These are phyloP conservation scores for Heliconius aoede DNA, from an alignment of 2,888 invertebrate genomes.

Conservation along the genomic window DNA sequence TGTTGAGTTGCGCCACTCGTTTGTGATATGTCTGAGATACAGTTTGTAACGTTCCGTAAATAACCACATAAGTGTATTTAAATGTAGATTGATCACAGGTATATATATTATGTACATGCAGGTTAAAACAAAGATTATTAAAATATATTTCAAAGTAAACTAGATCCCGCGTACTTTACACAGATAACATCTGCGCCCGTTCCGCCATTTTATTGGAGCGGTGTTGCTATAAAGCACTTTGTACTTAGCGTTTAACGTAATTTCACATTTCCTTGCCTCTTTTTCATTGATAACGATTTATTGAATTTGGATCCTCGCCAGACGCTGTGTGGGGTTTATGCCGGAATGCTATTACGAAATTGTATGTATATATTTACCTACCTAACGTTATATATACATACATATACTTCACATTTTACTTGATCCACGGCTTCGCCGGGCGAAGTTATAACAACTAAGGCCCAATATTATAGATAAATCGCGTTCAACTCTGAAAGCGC, in stretches of 20 bases:
- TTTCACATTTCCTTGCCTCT: constrained; percentile 31
- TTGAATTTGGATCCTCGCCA: constrained; percentile 30
- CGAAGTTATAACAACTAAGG: not conserved
- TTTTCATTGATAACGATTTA: constrained; percentile 33
- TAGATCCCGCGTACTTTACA: not conserved
- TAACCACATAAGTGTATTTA: not conserved
- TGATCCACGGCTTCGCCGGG: not conserved
- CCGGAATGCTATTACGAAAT: constrained; percentile 26
- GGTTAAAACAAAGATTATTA: not conserved
- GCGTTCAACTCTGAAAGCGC: too few relatives aligned
- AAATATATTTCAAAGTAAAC: constrained; percentile 17
- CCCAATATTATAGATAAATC: not conserved
- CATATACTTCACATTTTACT: not conserved
- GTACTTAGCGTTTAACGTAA: constrained; percentile 29
- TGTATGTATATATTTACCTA: constrained; percentile 10
- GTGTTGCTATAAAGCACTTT: constrained; percentile 25
- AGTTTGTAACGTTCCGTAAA: not conserved
- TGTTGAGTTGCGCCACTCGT: too few relatives aligned
- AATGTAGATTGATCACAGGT: too few relatives aligned
- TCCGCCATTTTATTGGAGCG: constrained; percentile 20
- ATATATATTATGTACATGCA: not conserved
- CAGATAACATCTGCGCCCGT: constrained; percentile 19
- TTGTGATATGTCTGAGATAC: too few relatives aligned
- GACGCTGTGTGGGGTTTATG: constrained; percentile 25
- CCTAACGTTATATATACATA: not conserved